These are phyloP conservation scores for Hiodon alosoides DNA, from an alignment of 2,113 vertebrate genomes.

Conservation along the genomic window DNA sequence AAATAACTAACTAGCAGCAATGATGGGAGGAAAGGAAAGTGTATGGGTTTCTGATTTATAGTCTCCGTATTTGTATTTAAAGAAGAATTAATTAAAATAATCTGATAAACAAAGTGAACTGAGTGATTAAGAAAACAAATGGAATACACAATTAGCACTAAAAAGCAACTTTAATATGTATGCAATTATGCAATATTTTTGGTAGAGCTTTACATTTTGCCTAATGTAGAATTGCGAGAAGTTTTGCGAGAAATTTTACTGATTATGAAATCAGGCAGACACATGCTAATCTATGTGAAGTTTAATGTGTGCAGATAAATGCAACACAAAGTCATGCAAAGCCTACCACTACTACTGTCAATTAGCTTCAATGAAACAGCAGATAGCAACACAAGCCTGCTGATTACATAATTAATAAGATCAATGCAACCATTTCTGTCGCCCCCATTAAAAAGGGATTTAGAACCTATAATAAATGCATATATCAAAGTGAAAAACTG, in stretches of 20 bases:
- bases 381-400: neutral
- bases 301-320: neutral
- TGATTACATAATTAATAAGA: neutral
- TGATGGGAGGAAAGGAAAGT: no score
- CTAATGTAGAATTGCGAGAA: neutral
- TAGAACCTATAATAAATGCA: neutral
- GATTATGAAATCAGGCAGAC: neutral
- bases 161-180: neutral
- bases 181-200: neutral
- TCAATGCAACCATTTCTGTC: neutral
- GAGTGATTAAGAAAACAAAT: neutral
- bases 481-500: neutral
- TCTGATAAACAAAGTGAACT: neutral
- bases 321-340: neutral
- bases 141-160: neutral
- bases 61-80: neutral
- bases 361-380: neutral
- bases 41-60: neutral
- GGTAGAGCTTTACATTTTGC: neutral
- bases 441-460: neutral
- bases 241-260: neutral
- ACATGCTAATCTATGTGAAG: neutral
- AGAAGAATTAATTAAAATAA: neutral
- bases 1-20: no score
- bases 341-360: neutral